Base-by-base conservation (phyloP, 2,113 vertebrate species). In the Phaetusa simplex region DNA sequence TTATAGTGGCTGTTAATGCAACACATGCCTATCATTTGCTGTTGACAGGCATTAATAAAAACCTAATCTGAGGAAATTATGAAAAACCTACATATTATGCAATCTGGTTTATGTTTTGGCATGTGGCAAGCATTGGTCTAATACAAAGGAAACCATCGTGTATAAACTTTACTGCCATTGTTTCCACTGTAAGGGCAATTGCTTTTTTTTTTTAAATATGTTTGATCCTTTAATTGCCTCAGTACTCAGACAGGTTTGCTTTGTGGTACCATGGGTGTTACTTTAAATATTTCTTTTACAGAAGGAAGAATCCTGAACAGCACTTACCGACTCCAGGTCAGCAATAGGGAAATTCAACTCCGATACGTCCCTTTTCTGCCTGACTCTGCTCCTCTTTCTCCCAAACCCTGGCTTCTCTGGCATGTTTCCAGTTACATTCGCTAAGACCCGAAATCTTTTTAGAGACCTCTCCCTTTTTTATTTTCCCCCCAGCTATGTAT, bases 41-140 rank as follows among this genome's bases (percentile, higher is more conserved):
- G 98, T 98, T 98, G 98, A 98, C 98, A 98, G 98, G 98, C 97
- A 98, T 98, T 98, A 98, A 98, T 98, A 98, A 98, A 98, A 98
- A 97, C 74, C 97, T 98, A 98, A 98, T 98, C 98, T 98, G 98
- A 98, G 98, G 97, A 98, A 98, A 98, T 98, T 98, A 98, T 98
- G 98, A 97, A 98, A 98, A 98, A 98, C 95, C 97, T 97, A 87
- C 95, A 91, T 97, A 98, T 98, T 97, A 98, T 97, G 90, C 97
- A 98, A 97, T 98, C 98, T 98, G 98, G 97, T 98, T 98, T 98
- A 97, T 98, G 97, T 98, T 98, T 97, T 98, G 98, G 97, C 98
- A 98, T 97, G 98, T 98, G 98, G 97, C 96, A 98, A 90, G 87
- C 97, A 97, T 97, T 97, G 97, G 66, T 93, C 86, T 96, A 91